phyloP scores from a whole-genome alignment of 2,888 invertebrate genomes.

The Pollenia labialis region DNA sequence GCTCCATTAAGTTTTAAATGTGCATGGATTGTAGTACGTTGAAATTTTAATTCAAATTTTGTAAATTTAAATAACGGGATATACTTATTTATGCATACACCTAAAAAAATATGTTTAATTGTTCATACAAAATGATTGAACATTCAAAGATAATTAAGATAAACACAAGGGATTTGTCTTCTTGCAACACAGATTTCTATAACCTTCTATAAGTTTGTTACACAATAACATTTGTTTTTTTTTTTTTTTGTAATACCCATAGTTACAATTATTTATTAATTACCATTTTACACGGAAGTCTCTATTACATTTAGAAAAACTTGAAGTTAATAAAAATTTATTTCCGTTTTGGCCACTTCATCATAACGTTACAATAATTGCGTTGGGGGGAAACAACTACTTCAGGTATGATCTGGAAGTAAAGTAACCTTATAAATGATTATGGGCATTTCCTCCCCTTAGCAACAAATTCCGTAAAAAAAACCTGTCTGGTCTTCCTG shows the following conservation, averaged over 20 bases:
- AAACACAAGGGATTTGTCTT: no score
- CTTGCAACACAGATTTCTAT: no score
- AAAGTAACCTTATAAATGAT: slow-evolving; percentile 49
- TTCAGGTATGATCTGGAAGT: slow-evolving; percentile 28
- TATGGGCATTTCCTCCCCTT: slow-evolving; percentile 48
- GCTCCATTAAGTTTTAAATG: no score
- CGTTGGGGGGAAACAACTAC: slow-evolving; percentile 10
- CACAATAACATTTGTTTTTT: not conserved
- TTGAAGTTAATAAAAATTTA: slow-evolving; percentile 40
- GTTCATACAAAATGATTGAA: no score
- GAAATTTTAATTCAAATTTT: no score
- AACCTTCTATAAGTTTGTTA: not conserved
- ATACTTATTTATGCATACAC: no score
- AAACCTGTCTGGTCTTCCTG: slow-evolving; percentile 53
- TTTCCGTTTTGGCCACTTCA: slow-evolving; percentile 53
- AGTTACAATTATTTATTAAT: slow-evolving; percentile 8
- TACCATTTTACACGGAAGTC: slow-evolving; percentile 28
- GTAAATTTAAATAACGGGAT: no score
- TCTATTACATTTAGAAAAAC: slow-evolving; percentile 14
- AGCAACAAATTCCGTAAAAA: not conserved
- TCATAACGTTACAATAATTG: slow-evolving; percentile 5
- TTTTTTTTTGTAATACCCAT: not conserved
- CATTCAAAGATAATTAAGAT: no score
- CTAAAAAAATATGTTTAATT: no score
- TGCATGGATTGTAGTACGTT: no score